Evolutionary conservation across 2,797 vertebrate species (phyloP).

Genomic region (Cephalopachus bancanus): DNA sequence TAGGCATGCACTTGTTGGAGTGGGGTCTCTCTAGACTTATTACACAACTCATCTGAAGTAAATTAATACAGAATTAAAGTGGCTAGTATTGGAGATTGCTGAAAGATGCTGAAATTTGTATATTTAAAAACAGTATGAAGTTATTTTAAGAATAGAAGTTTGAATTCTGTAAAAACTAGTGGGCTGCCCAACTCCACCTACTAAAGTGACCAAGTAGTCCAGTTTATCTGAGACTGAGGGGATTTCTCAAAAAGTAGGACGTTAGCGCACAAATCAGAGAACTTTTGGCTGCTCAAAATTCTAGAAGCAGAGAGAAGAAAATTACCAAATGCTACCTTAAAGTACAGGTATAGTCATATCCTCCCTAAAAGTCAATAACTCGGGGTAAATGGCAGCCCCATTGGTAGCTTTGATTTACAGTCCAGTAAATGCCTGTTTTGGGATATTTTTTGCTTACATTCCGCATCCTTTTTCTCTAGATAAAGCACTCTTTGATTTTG

Average conservation of each 20-base stretch:
- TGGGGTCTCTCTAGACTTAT: not conserved
- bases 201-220: not conserved
- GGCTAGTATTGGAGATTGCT: not conserved
- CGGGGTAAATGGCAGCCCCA: not conserved
- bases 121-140: not conserved
- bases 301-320: not conserved
- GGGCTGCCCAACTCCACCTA: not conserved
- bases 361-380: slow-evolving; percentile 1
- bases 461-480: not conserved
- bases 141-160: slow-evolving; percentile 2
- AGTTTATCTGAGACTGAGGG: not conserved
- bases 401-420: slow-evolving; percentile 9
- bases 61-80: slow-evolving; percentile 14
- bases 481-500: not conserved
- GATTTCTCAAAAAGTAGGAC: not conserved
- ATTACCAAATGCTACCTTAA: not conserved
- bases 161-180: slow-evolving; percentile 6
- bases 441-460: not conserved
- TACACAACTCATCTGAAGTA: not conserved
- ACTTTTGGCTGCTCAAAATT: not conserved
- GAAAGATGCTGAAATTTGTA: slow-evolving; percentile 34
- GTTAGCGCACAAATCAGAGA: slow-evolving; percentile 6
- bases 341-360: not conserved
- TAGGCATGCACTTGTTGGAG: not conserved
- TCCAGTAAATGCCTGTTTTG: not conserved